Base-by-base conservation (phyloP, 2,888 invertebrate species). In the Troides oblongomaculatus region DNA sequence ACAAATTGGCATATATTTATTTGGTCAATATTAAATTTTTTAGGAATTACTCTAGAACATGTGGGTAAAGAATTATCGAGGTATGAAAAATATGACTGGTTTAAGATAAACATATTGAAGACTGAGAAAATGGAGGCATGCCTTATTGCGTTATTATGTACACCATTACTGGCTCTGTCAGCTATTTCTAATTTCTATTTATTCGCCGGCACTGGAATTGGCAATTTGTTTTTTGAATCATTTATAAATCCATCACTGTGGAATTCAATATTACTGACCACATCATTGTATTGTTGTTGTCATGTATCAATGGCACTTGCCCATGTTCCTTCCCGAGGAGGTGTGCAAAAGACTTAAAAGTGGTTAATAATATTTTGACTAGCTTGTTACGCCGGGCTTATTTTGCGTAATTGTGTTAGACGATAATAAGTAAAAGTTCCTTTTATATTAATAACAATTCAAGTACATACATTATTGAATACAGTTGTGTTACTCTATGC, bases 151-250 rank as follows among this genome's bases (percentile, higher is more conserved):
- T 75, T 95, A 12, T 77, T 96, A 71, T 94, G 95, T 71, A 93
- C 95, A 39, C 97, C 97, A 36, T 88, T 98, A 63, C 94, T 97
- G 74, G 94, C 95, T 39, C 87, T 97, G 74, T 97, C 97, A 17
- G 96, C 96, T 1, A 93, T 97, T 79, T 97, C 97, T 0, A 97
- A 97, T 88, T 97, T 97, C 81, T 97, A 96, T 87, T 97, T 98
- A 83, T 96, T 98, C 86, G 96, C 95, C 72, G 96, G 96, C 0
- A 91, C 89, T 72, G 94, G 95, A 69, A 93, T 97, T 71, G 97
- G 97, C 8, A 93, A 95, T 80, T 91, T 95, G 74, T 96, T 95
- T 81, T 90, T 96, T 78, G 86, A 91, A 56, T 93, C 94, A 77
- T 88, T 97, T 66, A 87, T 79, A 58, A 84, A 84, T 72, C 87